phyloP scores from a whole-genome alignment of 2,113 vertebrate genomes.

The Choloepus hoffmanni region DNA sequence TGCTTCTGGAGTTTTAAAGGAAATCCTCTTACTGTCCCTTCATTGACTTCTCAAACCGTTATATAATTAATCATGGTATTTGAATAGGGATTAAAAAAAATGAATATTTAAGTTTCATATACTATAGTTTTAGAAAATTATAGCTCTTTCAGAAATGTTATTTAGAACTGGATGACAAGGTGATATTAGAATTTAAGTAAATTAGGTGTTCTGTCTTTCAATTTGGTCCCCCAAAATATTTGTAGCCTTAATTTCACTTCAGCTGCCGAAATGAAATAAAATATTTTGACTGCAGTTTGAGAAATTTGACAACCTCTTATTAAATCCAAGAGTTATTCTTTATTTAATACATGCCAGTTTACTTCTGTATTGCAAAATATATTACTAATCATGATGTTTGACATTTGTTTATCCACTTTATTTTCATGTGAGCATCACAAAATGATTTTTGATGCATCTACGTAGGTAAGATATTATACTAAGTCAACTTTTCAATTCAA shows the following conservation, averaged over 20 bases:
- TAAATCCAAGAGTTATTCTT: constrained; percentile 68
- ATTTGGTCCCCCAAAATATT: constrained; percentile 68
- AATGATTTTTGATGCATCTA: constrained; percentile 51
- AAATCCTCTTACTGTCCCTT: background rate
- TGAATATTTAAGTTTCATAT: background rate
- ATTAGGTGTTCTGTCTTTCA: constrained; percentile 66
- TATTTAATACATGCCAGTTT: constrained; percentile 66
- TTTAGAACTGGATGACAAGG: constrained; percentile 39
- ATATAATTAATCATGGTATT: constrained; percentile 35
- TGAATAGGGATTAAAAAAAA: constrained; percentile 33
- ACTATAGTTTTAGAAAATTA: constrained; percentile 10
- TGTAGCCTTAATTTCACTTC: constrained; percentile 67
- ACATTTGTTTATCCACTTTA: constrained; percentile 44
- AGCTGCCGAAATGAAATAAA: constrained; percentile 65
- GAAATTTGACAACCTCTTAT: constrained; percentile 70
- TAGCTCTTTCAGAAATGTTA: constrained; percentile 22
- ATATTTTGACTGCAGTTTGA: constrained; percentile 76
- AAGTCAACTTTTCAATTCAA: background rate
- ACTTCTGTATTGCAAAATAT: constrained; percentile 63
- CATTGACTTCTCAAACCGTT: background rate
- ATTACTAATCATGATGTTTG: constrained; percentile 41
- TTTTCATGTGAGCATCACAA: constrained; percentile 9
- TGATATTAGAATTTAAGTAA: constrained; percentile 64
- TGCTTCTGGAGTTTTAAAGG: constrained; percentile 6
- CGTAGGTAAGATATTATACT: constrained; percentile 41